Percentiles rank a stretch among this genome's conserved stretches.
These are phyloP conservation scores for Lophura nycthemera DNA, from an alignment of 2,113 vertebrate genomes.

Conservation along the genomic window DNA sequence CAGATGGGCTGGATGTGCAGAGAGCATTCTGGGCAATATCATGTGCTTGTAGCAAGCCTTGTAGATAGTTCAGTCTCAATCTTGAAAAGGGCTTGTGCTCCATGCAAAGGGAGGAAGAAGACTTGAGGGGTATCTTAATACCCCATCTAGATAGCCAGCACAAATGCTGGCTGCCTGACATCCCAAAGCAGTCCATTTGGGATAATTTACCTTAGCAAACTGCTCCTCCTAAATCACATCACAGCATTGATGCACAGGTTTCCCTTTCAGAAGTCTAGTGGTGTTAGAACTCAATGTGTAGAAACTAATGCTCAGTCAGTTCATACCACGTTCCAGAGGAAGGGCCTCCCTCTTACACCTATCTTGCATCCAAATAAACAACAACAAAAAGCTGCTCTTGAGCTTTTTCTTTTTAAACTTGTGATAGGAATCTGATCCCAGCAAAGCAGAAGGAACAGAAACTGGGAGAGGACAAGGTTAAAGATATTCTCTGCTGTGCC, in stretches of 20 bases:
- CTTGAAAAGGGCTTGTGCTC: neutral
- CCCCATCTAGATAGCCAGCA: neutral
- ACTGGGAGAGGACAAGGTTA: neutral
- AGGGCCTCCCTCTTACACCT: neutral
- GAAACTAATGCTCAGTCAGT: neutral
- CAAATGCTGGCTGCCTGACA: neutral
- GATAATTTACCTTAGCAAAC: neutral
- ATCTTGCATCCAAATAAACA: neutral
- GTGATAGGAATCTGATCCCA: neutral
- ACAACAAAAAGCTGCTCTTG: neutral
- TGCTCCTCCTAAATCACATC: neutral
- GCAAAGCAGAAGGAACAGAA: neutral
- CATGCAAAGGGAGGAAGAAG: neutral
- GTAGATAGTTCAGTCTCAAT: neutral
- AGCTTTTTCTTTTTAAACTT: neutral
- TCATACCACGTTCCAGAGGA: neutral
- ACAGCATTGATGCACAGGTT: neutral
- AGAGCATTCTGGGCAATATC: neutral
- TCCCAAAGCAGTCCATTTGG: neutral
- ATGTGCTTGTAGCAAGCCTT: neutral
- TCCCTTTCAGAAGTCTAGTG: neutral
- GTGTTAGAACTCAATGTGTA: neutral
- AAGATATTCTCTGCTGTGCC: neutral
- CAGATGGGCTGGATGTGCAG: rapidly evolving
- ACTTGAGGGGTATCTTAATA: neutral